Conservation (phyloP, 2,888 invertebrate genomes). For the Apodemia hepburni region DNA sequence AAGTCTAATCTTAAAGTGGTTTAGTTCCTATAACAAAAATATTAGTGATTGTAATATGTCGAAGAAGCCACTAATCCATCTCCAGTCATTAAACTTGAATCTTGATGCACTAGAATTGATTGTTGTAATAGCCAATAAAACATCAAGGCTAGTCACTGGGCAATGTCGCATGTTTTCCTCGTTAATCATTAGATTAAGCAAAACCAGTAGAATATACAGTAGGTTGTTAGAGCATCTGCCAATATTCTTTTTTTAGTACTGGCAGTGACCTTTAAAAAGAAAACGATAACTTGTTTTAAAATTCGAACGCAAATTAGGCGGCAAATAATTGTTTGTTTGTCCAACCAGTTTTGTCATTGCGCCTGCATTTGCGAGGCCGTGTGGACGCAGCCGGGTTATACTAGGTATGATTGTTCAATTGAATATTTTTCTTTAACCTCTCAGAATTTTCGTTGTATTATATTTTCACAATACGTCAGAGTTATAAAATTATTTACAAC, state of each 20-base stretch:
- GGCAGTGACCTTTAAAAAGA: constrained; percentile 11
- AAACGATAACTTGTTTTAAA: constrained; percentile 30
- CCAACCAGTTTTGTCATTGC: constrained; percentile 31
- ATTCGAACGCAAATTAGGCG: constrained; percentile 27
- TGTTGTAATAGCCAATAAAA: constrained; percentile 9
- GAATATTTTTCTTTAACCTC: constrained; percentile 11
- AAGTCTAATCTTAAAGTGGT: no score
- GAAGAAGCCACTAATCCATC: background rate
- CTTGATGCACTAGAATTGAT: constrained; percentile 11
- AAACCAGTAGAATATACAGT: background rate
- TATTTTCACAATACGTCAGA: background rate
- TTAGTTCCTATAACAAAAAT: no score
- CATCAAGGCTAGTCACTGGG: background rate
- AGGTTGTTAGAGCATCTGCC: background rate
- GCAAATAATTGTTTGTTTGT: constrained; percentile 30
- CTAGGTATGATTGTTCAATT: constrained; percentile 27
- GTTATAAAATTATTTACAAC: background rate
- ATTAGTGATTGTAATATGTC: background rate
- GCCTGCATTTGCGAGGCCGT: constrained; percentile 33
- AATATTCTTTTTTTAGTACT: background rate
- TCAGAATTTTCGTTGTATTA: background rate
- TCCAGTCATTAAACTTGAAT: constrained; percentile 3
- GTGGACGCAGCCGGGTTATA: constrained; percentile 31
- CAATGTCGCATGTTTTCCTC: background rate
- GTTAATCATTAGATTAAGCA: background rate